Evolutionary conservation across 2,113 vertebrate species (phyloP).

Genomic region (Puntigrus tetrazona): DNA sequence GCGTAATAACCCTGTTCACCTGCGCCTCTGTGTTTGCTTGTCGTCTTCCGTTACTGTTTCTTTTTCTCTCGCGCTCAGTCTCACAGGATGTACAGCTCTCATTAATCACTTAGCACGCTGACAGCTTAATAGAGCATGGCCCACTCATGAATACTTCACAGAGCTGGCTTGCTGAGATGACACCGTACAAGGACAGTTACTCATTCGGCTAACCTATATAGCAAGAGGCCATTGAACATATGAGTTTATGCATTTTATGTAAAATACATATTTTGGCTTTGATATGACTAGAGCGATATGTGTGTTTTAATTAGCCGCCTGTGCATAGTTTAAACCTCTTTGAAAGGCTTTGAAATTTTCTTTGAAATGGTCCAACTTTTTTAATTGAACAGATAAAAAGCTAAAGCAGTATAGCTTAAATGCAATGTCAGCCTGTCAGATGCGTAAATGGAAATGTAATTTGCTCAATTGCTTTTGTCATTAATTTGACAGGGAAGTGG

Average conservation of each 20-base stretch:
- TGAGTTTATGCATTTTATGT: background rate
- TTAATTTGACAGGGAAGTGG: background rate
- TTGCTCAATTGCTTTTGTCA: background rate
- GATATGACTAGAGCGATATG: background rate
- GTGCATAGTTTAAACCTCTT: background rate
- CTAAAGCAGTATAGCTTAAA: background rate
- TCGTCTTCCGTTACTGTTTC: constrained; percentile 60
- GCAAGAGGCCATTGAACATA: constrained; percentile 2
- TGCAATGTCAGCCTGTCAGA: background rate
- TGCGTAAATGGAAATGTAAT: background rate
- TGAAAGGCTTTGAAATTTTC: background rate
- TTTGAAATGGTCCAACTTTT: background rate
- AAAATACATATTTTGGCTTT: background rate
- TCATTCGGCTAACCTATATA: constrained; percentile 60
- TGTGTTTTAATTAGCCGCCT: background rate
- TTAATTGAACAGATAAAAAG: no score
- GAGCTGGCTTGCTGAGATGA: constrained; percentile 57
- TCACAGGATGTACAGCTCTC: constrained; percentile 62
- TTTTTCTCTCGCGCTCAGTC: constrained; percentile 4
- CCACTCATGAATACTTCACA: constrained; percentile 75
- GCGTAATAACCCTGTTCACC: background rate
- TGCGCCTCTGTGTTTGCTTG: constrained; percentile 15
- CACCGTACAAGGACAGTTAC: constrained; percentile 60
- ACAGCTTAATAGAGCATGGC: constrained; percentile 75
- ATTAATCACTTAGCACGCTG: constrained; percentile 74